Evolutionary conservation across 2,888 invertebrate genomes (phyloP).

Genomic region (Thecocarcelia acutangulata): DNA sequence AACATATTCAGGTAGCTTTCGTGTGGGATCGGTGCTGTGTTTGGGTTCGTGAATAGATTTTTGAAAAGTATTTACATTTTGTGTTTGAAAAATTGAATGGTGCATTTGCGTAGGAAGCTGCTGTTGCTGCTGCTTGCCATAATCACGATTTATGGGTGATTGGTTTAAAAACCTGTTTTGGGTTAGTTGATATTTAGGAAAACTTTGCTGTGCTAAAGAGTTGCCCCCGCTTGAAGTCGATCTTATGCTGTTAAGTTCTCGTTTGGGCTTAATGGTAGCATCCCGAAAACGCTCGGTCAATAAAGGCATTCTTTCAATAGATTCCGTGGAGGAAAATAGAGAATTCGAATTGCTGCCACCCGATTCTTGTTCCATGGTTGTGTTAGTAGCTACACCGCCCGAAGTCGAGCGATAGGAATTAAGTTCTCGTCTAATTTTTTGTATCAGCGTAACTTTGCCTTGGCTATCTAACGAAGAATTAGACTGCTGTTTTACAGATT

Average conservation of each 20-base stretch:
- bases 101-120: slow-evolving; percentile 39
- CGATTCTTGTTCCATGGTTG: slow-evolving; percentile 72
- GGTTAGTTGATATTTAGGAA: slow-evolving; percentile 52
- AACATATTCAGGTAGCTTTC: slow-evolving; percentile 47
- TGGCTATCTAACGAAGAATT: slow-evolving; percentile 52
- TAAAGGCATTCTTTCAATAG: slow-evolving; percentile 76
- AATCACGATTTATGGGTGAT: slow-evolving; percentile 64
- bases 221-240: slow-evolving; percentile 72
- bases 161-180: slow-evolving; percentile 69
- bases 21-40: slow-evolving; percentile 38
- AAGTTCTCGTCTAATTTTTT: slow-evolving; percentile 76
- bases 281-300: slow-evolving; percentile 69
- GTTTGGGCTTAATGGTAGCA: slow-evolving; percentile 68
- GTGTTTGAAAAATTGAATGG: slow-evolving; percentile 53
- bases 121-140: slow-evolving; percentile 31
- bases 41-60: slow-evolving; percentile 42
- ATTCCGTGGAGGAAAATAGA: slow-evolving; percentile 76
- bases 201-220: slow-evolving; percentile 25
- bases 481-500: slow-evolving; percentile 73
- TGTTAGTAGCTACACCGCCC: slow-evolving; percentile 56
- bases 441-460: slow-evolving; percentile 75
- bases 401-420: slow-evolving; percentile 77
- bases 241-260: slow-evolving; percentile 77
- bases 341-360: slow-evolving; percentile 77
- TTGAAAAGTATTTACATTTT: slow-evolving; percentile 64